Evolutionary conservation across 2,888 invertebrate species (phyloP).

Genomic region (Andrena bicolor): DNA sequence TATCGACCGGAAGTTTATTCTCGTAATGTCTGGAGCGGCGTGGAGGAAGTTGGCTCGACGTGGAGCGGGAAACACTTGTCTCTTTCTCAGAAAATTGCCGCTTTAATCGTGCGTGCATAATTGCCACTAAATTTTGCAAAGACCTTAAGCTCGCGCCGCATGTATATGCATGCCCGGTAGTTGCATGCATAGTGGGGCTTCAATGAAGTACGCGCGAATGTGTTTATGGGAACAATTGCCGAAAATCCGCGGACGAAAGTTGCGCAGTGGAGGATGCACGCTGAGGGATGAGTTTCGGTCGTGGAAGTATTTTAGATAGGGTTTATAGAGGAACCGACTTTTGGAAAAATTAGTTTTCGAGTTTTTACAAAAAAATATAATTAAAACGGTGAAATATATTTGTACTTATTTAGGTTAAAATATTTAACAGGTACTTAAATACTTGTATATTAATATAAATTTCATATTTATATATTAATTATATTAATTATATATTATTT

Average conservation of each 20-base stretch:
- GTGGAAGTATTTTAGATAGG: background rate
- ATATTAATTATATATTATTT: too few relatives aligned
- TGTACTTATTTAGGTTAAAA: too few relatives aligned
- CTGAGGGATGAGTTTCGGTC: background rate
- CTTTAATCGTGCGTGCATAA: conserved; percentile 62
- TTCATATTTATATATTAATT: too few relatives aligned
- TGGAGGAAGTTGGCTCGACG: conserved; percentile 24
- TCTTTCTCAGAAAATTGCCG: conserved; percentile 52
- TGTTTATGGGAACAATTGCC: background rate
- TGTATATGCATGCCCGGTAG: background rate
- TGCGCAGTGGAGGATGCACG: background rate
- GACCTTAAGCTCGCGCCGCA: conserved; percentile 36
- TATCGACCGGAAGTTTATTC: conserved; percentile 66
- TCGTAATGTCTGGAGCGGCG: conserved; percentile 38
- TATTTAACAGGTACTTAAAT: too few relatives aligned
- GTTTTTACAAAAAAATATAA: too few relatives aligned
- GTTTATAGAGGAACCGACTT: background rate
- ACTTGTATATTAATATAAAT: too few relatives aligned
- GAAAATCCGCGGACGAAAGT: background rate
- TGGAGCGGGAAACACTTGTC: conserved; percentile 47
- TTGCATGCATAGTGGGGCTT: background rate
- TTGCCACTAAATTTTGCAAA: conserved; percentile 64
- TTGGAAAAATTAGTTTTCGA: too few relatives aligned
- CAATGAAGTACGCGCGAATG: conserved; percentile 21
- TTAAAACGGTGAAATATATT: too few relatives aligned